Evolutionary conservation across 2,113 vertebrate genomes (phyloP).

Genomic region (Sylvia atricapilla): DNA sequence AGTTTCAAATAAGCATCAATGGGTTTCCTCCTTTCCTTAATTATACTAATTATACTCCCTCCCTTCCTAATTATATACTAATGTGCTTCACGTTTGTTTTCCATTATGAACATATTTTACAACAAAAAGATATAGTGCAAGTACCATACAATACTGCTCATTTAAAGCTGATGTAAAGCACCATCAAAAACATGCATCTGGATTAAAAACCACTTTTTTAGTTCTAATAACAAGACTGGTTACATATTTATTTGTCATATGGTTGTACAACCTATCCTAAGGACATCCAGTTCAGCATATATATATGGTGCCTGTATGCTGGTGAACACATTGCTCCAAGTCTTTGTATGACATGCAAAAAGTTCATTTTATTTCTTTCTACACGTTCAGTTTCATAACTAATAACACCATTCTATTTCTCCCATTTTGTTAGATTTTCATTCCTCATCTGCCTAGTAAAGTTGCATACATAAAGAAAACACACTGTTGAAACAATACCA

Average conservation of each 20-base stretch:
- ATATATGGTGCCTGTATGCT: background rate
- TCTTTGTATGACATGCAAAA: background rate
- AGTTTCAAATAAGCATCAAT: constrained; percentile 41
- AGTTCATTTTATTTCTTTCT: background rate
- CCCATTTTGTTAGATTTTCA: background rate
- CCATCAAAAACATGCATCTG: constrained; percentile 34
- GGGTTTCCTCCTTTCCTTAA: constrained; percentile 47
- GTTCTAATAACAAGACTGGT: background rate
- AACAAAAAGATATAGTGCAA: constrained; percentile 26
- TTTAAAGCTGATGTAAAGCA: constrained; percentile 45
- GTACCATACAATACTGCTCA: background rate
- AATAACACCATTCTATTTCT: background rate
- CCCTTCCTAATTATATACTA: constrained; percentile 37
- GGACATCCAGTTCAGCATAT: background rate
- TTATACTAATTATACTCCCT: constrained; percentile 4
- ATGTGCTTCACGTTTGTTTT: constrained; percentile 37
- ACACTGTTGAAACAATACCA: background rate
- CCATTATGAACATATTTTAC: background rate
- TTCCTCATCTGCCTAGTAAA: background rate
- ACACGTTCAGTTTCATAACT: background rate
- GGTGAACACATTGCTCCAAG: background rate
- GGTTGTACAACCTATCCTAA: background rate
- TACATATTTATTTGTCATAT: constrained; percentile 9
- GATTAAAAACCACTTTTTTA: constrained; percentile 30
- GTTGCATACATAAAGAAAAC: background rate